A percentile compares a stretch with the other conserved stretches of the same genome.
Evolutionary conservation across 1,140 invertebrate genomes (phyloP).

Genomic region (Drosophila mojavensis): DNA sequence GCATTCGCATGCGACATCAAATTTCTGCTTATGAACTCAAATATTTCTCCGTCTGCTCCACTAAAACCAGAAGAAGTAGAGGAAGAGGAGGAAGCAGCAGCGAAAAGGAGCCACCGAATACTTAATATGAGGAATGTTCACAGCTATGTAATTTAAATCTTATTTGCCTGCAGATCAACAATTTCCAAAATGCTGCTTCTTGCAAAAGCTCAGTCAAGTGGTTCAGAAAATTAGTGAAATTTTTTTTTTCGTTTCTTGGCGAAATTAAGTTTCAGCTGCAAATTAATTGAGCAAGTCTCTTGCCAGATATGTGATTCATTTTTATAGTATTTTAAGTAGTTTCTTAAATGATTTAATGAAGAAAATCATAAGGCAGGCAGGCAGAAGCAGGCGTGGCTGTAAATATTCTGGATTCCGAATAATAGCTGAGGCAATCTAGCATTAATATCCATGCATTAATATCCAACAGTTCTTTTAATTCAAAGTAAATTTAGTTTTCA

Average conservation of each 20-base stretch:
- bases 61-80: conserved; percentile 4
- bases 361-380: too few relatives aligned
- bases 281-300: neutral
- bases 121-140: conserved; percentile 41
- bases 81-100: conserved; percentile 20
- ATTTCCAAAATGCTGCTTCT: neutral
- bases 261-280: conserved; percentile 2
- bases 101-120: conserved; percentile 33
- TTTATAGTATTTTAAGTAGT: neutral
- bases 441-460: too few relatives aligned
- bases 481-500: too few relatives aligned
- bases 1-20: conserved; percentile 42
- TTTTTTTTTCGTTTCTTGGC: neutral
- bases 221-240: conserved; percentile 24
- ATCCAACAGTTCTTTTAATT: too few relatives aligned
- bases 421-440: too few relatives aligned
- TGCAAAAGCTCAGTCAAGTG: conserved; percentile 30
- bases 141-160: conserved; percentile 65
- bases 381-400: too few relatives aligned
- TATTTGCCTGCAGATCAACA: conserved; percentile 12
- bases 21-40: conserved; percentile 77
- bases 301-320: neutral
- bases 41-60: conserved; percentile 46
- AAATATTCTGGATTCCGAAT: too few relatives aligned
- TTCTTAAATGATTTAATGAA: neutral